Evolutionary conservation across 2,113 vertebrate species (phyloP).

Genomic region (Acanthochromis polyacanthus): DNA sequence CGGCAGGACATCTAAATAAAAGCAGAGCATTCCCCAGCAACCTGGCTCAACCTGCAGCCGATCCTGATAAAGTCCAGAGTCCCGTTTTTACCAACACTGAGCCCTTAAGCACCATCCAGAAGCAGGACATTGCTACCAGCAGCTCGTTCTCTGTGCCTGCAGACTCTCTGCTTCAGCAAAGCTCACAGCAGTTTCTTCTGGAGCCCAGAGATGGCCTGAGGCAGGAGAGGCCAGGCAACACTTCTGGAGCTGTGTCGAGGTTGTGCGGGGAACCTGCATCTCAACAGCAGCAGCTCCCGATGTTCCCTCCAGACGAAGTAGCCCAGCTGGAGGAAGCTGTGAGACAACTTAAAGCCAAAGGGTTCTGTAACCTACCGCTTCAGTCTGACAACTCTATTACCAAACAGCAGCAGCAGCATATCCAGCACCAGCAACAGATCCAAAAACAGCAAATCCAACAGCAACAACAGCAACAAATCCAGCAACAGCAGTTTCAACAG

Average conservation of each 20-base stretch:
- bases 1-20: slow-evolving; percentile 83
- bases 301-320: slow-evolving; percentile 90
- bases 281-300: slow-evolving; percentile 89
- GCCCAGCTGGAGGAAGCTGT: slow-evolving; percentile 95
- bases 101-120: slow-evolving; percentile 89
- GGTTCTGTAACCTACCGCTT: slow-evolving; percentile 88
- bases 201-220: slow-evolving; percentile 85
- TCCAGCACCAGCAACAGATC: slow-evolving; percentile 87
- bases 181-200: slow-evolving; percentile 87
- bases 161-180: slow-evolving; percentile 90
- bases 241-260: slow-evolving; percentile 66
- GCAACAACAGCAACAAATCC: slow-evolving; percentile 86
- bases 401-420: slow-evolving; percentile 91
- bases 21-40: slow-evolving; percentile 85
- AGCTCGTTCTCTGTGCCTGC: slow-evolving; percentile 87
- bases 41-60: slow-evolving; percentile 87
- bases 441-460: slow-evolving; percentile 89
- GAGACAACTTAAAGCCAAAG: slow-evolving; percentile 93
- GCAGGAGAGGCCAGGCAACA: slow-evolving; percentile 85
- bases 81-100: slow-evolving; percentile 88
- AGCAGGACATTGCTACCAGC: slow-evolving; percentile 89
- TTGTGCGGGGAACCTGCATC: slow-evolving; percentile 84
- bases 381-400: slow-evolving; percentile 87
- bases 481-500: slow-evolving; percentile 86
- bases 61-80: slow-evolving; percentile 88